These are phyloP conservation scores for Xylocampa areola DNA, from an alignment of 2,888 invertebrate genomes.

Conservation along the genomic window DNA sequence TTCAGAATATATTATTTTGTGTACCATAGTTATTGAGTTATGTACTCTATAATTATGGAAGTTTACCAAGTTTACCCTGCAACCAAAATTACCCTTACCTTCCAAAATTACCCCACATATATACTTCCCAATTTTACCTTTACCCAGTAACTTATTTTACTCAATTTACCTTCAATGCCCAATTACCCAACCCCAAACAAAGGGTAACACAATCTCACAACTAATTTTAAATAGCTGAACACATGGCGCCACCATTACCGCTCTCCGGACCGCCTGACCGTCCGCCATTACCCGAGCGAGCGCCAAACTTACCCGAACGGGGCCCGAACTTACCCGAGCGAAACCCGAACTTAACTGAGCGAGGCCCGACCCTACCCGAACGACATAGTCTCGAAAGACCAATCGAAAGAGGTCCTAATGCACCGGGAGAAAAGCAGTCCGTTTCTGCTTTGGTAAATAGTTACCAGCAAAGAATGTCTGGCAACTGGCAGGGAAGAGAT, in stretches of 20 bases:
- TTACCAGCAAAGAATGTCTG: constrained; percentile 80
- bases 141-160: background rate
- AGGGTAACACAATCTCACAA: constrained; percentile 31
- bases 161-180: constrained; percentile 11
- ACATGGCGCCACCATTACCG: constrained; percentile 78
- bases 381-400: constrained; percentile 35
- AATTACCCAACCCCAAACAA: constrained; percentile 1
- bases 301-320: constrained; percentile 64
- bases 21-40: background rate
- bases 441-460: constrained; percentile 83
- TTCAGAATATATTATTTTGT: background rate
- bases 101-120: background rate
- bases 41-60: background rate
- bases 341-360: constrained; percentile 61
- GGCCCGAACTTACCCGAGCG: constrained; percentile 70
- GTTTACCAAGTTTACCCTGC: background rate
- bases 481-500: constrained; percentile 68
- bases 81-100: no score
- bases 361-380: constrained; percentile 38
- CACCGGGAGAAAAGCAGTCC: constrained; percentile 68
- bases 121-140: constrained; percentile 12
- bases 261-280: constrained; percentile 73
- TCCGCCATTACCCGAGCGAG: constrained; percentile 66
- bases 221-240: constrained; percentile 62
- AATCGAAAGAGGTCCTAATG: constrained; percentile 29